These are phyloP conservation scores for Cataglyphis hispanica DNA, from an alignment of 1,140 invertebrate species.

Conservation along the genomic window DNA sequence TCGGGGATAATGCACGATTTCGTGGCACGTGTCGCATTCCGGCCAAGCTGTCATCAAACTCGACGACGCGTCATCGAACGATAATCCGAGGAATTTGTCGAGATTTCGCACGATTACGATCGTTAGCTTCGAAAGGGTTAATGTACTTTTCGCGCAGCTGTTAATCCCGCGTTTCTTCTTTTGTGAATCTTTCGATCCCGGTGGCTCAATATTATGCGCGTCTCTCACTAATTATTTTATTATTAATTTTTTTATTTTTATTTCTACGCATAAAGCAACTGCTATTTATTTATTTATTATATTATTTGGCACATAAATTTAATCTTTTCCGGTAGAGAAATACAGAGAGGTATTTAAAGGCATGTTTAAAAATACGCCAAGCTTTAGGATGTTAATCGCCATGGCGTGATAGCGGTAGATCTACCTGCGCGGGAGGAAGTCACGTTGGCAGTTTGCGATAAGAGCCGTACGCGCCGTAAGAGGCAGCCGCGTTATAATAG, in stretches of 20 bases:
- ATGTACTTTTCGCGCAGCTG: conserved; percentile 6
- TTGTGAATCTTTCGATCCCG: not conserved
- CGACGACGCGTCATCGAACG: conserved; percentile 20
- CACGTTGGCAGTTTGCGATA: conserved; percentile 39
- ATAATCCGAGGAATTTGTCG: conserved; percentile 17
- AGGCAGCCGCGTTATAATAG: conserved; percentile 53
- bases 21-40: conserved; percentile 53
- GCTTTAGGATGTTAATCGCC: conserved; percentile 42
- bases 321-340: not conserved
- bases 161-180: conserved; percentile 18
- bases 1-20: conserved; percentile 63
- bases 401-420: conserved; percentile 35
- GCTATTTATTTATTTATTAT: not conserved
- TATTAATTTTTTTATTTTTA: not conserved
- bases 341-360: not conserved
- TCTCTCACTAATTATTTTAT: not conserved
- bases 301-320: not conserved
- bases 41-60: conserved; percentile 55
- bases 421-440: conserved; percentile 49
- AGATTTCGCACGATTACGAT: conserved; percentile 27
- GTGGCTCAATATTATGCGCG: too few relatives aligned
- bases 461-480: conserved; percentile 40
- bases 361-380: conserved; percentile 43
- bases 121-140: conserved; percentile 26
- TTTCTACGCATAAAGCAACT: not conserved